Evolutionary conservation across 2,113 vertebrate genomes (phyloP).

Genomic region (Triplophysa rosa): DNA sequence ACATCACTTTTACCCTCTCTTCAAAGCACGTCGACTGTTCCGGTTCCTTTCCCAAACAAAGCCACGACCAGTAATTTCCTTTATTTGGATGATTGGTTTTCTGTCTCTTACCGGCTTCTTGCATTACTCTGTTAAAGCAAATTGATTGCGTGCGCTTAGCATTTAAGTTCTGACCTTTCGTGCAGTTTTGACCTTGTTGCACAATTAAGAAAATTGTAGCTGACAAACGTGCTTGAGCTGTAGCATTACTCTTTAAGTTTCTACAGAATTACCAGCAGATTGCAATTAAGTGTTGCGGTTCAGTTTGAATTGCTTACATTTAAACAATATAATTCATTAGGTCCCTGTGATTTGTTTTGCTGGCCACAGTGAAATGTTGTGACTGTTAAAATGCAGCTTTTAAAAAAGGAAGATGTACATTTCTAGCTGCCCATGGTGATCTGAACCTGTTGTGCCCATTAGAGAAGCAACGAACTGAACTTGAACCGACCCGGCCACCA

Average conservation of each 20-base stretch:
- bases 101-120: slow-evolving; percentile 12
- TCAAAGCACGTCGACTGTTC: slow-evolving; percentile 42
- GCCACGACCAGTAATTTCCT: slow-evolving; percentile 36
- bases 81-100: slow-evolving; percentile 54
- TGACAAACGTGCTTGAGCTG: neutral
- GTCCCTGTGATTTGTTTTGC: neutral
- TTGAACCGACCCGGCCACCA: slow-evolving; percentile 80
- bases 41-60: slow-evolving; percentile 34
- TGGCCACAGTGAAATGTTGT: neutral
- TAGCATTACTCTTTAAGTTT: slow-evolving; percentile 18
- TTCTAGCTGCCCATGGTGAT: neutral
- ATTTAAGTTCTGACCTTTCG: slow-evolving; percentile 31
- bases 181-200: neutral
- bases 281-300: neutral
- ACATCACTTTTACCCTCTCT: slow-evolving; percentile 32
- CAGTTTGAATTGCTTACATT: neutral
- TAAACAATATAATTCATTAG: neutral
- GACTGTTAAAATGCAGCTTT: neutral
- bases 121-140: slow-evolving; percentile 9
- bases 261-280: slow-evolving; percentile 9
- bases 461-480: slow-evolving; percentile 83
- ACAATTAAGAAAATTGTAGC: slow-evolving; percentile 19
- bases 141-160: slow-evolving; percentile 14
- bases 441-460: neutral
- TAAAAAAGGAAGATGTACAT: neutral